A percentile compares a stretch with the other conserved stretches of the same genome.
These are phyloP conservation scores for Porites rus DNA, from an alignment of 92 coral and sea anemone genomes.

Conservation along the genomic window DNA sequence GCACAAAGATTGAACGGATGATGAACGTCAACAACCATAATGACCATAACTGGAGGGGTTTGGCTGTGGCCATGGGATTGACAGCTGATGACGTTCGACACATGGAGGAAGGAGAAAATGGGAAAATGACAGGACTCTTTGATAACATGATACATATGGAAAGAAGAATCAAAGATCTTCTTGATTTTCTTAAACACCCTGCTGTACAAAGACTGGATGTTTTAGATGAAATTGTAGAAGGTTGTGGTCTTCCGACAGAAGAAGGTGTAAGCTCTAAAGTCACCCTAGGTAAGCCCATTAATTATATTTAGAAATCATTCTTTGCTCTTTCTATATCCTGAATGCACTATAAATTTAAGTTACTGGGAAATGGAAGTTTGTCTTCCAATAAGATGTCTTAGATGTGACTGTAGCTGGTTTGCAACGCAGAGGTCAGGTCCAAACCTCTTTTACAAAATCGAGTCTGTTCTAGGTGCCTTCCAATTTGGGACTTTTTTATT, in stretches of 20 bases:
- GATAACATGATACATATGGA: slow-evolving; percentile 66
- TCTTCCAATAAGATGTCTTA: too few species aligned
- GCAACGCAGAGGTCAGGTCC: too few species aligned
- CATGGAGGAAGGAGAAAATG: slow-evolving; percentile 23
- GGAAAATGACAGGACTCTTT: slow-evolving; percentile 79
- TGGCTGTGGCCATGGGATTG: slow-evolving; percentile 74
- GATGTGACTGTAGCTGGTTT: too few species aligned
- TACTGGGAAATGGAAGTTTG: too few species aligned
- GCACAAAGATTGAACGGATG: slow-evolving; percentile 45
- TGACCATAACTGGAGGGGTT: slow-evolving; percentile 72
- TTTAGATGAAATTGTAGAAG: slow-evolving; percentile 15
- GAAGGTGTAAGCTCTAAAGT: not conserved
- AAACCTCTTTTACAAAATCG: too few species aligned
- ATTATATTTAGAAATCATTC: too few species aligned
- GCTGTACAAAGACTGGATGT: slow-evolving; percentile 43
- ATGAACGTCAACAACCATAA: slow-evolving; percentile 28
- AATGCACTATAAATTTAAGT: too few species aligned
- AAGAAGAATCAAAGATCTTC: slow-evolving; percentile 51
- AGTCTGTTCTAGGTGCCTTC: too few species aligned
- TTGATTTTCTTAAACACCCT: slow-evolving; percentile 30
- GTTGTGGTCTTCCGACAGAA: not conserved
- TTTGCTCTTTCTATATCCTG: too few species aligned
- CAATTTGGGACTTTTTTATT: too few species aligned
- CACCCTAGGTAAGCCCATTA: not conserved
- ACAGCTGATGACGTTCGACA: slow-evolving; percentile 45